phyloP scores from a whole-genome alignment of 2,113 vertebrate species.

The Mionectes macconnelli region DNA sequence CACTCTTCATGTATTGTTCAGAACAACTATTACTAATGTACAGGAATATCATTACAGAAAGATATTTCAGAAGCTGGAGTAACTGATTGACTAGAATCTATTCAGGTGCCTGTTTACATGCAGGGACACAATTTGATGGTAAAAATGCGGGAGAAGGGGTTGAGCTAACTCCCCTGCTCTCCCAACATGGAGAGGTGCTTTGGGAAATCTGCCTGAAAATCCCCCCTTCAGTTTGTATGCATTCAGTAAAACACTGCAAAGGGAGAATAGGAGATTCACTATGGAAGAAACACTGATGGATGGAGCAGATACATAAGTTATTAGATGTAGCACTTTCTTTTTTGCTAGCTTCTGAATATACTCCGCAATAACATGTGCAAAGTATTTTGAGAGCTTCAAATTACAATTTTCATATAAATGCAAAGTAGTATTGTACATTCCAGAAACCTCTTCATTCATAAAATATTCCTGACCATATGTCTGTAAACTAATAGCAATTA shows the following conservation, averaged over 20 bases:
- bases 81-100: not conserved
- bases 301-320: not conserved
- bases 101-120: not conserved
- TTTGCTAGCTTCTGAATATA: not conserved
- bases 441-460: constrained; percentile 54
- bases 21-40: not conserved
- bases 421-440: not conserved
- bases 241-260: not conserved
- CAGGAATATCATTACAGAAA: not conserved
- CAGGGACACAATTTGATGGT: not conserved
- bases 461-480: constrained; percentile 53
- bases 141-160: not conserved
- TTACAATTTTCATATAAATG: not conserved
- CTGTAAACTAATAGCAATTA: constrained; percentile 33
- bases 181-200: not conserved
- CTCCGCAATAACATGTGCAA: not conserved
- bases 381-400: constrained; percentile 22
- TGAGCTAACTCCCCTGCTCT: not conserved
- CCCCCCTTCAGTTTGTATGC: not conserved
- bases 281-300: not conserved
- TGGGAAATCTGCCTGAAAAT: not conserved
- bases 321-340: not conserved
- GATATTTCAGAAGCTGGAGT: not conserved
- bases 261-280: not conserved
- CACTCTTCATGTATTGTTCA: not conserved